These are phyloP conservation scores for Enteromius paludinosus DNA, from an alignment of 2,797 vertebrate genomes.

Conservation along the genomic window DNA sequence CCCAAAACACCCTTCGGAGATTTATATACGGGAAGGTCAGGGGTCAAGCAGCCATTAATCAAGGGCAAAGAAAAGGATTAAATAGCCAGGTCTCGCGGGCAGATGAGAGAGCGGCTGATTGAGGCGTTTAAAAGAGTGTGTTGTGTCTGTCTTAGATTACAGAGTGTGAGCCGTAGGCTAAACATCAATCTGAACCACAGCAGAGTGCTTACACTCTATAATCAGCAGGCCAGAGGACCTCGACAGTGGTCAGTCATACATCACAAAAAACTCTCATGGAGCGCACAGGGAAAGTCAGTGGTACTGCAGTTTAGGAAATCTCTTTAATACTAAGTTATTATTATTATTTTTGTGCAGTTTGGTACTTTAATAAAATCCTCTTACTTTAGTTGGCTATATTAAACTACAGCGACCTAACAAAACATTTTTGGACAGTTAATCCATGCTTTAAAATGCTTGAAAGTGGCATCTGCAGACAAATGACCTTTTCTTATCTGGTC, in stretches of 20 bases:
- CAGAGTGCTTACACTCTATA: constrained; percentile 61
- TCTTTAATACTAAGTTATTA: neutral
- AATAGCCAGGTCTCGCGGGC: constrained; percentile 70
- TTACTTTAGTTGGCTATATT: neutral
- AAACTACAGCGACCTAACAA: neutral
- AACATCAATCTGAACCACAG: constrained; percentile 62
- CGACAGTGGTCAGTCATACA: constrained; percentile 44
- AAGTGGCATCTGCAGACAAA: neutral
- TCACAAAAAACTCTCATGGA: constrained; percentile 22
- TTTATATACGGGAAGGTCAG: constrained; percentile 75
- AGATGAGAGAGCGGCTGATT: constrained; percentile 70
- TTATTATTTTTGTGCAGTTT: neutral
- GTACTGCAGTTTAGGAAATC: constrained; percentile 11
- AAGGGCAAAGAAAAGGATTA: constrained; percentile 74
- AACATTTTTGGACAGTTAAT: neutral
- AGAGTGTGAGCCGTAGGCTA: constrained; percentile 68
- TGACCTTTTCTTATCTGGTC: neutral
- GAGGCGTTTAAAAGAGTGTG: constrained; percentile 74
- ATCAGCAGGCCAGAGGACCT: constrained; percentile 53
- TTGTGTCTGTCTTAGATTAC: constrained; percentile 82
- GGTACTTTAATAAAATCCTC: neutral
- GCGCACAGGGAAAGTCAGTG: neutral
- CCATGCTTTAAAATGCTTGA: neutral
- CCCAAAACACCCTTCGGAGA: constrained; percentile 69
- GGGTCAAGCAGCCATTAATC: constrained; percentile 81